Evolutionary conservation across 2,888 invertebrate species (phyloP).

Genomic region (Epirrita christyi): DNA sequence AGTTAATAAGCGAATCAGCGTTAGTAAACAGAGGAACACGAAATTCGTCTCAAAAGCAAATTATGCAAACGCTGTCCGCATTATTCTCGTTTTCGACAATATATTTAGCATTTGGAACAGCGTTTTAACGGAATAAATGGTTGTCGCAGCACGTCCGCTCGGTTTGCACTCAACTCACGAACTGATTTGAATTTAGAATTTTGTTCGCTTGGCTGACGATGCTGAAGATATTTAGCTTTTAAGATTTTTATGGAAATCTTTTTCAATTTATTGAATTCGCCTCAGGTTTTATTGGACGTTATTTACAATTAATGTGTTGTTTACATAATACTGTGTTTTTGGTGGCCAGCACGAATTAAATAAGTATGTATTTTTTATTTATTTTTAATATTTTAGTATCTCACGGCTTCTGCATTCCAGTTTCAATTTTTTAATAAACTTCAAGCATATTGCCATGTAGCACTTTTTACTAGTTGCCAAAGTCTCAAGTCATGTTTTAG

Average conservation of each 20-base stretch:
- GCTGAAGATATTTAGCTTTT: constrained; percentile 54
- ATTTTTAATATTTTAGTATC: too few relatives aligned
- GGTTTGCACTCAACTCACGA: constrained; percentile 76
- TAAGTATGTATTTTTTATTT: too few relatives aligned
- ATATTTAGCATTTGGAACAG: constrained; percentile 75
- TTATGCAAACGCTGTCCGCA: constrained; percentile 69
- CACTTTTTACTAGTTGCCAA: too few relatives aligned
- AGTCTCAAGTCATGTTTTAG: too few relatives aligned
- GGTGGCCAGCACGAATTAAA: not conserved
- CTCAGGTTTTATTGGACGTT: constrained; percentile 42
- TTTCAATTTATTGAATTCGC: constrained; percentile 14
- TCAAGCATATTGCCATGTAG: too few relatives aligned
- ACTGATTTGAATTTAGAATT: constrained; percentile 82
- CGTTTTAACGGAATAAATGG: constrained; percentile 77
- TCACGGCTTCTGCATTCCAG: too few relatives aligned
- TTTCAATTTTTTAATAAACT: too few relatives aligned
- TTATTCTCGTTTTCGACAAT: constrained; percentile 74
- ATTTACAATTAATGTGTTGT: too few relatives aligned
- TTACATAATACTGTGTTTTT: too few relatives aligned
- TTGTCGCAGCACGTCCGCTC: constrained; percentile 70
- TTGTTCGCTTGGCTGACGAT: constrained; percentile 60
- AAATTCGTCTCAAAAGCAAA: constrained; percentile 63
- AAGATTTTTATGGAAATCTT: constrained; percentile 33
- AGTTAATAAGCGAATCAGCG: constrained; percentile 50
- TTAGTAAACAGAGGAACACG: constrained; percentile 51